Evolutionary conservation across 2,797 vertebrate genomes (phyloP).

Genomic region (Tamandua tetradactyla): DNA sequence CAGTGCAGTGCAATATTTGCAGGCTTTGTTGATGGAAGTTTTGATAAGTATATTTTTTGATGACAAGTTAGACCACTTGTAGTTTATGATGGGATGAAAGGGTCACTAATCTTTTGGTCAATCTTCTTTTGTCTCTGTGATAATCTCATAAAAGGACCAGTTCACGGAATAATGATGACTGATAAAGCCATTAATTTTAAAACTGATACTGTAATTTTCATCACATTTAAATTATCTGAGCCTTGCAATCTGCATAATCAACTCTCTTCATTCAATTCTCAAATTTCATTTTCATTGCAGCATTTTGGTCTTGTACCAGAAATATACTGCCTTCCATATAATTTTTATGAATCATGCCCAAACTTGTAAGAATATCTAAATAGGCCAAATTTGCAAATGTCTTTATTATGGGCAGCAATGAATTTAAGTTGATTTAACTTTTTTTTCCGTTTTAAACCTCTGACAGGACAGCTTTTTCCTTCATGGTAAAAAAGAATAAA

Average conservation of each 20-base stretch:
- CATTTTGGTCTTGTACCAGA: constrained; percentile 39
- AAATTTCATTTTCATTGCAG: constrained; percentile 59
- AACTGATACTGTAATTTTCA: constrained; percentile 73
- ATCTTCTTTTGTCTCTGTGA: constrained; percentile 48
- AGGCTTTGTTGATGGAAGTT: neutral
- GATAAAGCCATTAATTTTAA: constrained; percentile 68
- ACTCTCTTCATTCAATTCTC: constrained; percentile 64
- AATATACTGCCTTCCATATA: constrained; percentile 47
- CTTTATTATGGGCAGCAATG: neutral
- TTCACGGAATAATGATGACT: constrained; percentile 52
- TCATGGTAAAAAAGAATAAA: neutral
- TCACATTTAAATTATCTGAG: constrained; percentile 68
- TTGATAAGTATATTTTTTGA: constrained; percentile 42
- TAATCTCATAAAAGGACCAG: constrained; percentile 55
- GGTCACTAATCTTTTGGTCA: constrained; percentile 61
- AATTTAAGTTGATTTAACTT: neutral
- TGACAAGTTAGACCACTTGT: constrained; percentile 59
- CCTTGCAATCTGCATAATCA: constrained; percentile 70
- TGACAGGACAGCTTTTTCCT: neutral
- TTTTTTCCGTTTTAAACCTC: constrained; percentile 22
- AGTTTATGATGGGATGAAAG: constrained; percentile 36
- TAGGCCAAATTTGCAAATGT: neutral
- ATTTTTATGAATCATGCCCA: neutral
- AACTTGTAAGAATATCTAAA: constrained; percentile 18
- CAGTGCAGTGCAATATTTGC: neutral